These are phyloP conservation scores for Ochropleura plecta DNA, from an alignment of 2,888 invertebrate species.

Conservation along the genomic window DNA sequence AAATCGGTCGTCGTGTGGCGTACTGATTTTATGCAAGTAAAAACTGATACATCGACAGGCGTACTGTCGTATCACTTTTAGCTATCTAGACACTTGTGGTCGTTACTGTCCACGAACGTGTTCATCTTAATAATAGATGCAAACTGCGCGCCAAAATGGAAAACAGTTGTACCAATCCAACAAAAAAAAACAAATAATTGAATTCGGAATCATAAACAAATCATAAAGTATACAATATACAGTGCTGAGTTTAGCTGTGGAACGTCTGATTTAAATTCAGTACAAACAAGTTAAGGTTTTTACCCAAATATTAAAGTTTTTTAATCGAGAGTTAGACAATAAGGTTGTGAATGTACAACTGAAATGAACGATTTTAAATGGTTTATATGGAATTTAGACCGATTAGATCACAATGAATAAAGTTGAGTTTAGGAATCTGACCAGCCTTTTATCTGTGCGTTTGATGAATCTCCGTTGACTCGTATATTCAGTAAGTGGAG, in stretches of 20 bases:
- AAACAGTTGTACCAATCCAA: too few relatives aligned
- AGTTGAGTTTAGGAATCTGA: neutral
- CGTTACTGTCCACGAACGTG: too few relatives aligned
- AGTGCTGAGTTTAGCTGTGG: neutral
- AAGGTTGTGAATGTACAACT: neutral
- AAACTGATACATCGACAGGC: too few relatives aligned
- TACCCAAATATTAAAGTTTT: neutral
- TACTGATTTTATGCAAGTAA: too few relatives aligned
- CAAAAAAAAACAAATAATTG: too few relatives aligned
- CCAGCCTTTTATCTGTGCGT: neutral
- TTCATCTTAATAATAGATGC: too few relatives aligned
- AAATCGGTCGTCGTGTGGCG: too few relatives aligned
- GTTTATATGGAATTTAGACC: neutral
- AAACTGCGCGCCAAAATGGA: too few relatives aligned
- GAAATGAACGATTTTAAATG: neutral
- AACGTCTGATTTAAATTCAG: neutral
- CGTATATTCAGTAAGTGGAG: neutral
- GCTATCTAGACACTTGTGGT: too few relatives aligned
- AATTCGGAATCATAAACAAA: too few relatives aligned
- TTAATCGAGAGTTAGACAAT: neutral
- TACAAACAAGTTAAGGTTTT: neutral
- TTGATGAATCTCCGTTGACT: neutral
- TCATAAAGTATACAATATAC: neutral
- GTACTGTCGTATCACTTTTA: too few relatives aligned
- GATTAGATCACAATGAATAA: neutral